These are phyloP conservation scores for Helicolenus hilgendorfi DNA, from an alignment of 2,797 vertebrate genomes.

Conservation along the genomic window DNA sequence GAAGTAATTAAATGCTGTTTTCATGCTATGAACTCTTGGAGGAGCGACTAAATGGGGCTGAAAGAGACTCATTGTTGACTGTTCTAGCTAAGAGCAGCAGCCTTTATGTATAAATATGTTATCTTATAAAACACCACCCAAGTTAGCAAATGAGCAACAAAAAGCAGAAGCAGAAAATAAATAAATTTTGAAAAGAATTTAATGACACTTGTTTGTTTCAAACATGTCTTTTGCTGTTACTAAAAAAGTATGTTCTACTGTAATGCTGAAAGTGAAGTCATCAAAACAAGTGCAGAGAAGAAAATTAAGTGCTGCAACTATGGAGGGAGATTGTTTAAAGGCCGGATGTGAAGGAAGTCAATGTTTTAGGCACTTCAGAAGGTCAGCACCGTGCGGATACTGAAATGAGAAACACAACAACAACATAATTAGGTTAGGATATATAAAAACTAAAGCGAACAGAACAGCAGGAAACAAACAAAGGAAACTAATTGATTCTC, in stretches of 20 bases:
- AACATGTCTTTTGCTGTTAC: background rate
- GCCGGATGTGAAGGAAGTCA: slow-evolving; percentile 19
- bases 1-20: background rate
- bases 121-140: background rate
- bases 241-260: background rate
- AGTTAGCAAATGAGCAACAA: background rate
- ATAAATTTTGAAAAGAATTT: slow-evolving; percentile 6
- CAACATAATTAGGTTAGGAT: background rate
- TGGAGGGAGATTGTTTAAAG: slow-evolving; percentile 23
- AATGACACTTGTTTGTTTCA: slow-evolving; percentile 8
- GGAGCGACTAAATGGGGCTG: background rate
- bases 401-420: slow-evolving; percentile 67
- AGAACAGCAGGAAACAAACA: background rate
- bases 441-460: background rate
- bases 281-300: slow-evolving; percentile 49
- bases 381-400: slow-evolving; percentile 92
- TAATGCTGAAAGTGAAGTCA: background rate
- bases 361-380: slow-evolving; percentile 75
- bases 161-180: background rate
- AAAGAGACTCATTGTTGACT: background rate
- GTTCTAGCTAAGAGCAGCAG: background rate
- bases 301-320: slow-evolving; percentile 36
- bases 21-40: background rate
- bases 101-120: background rate
- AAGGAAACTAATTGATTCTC: background rate